These are phyloP conservation scores for Spondyliosoma cantharus DNA, from an alignment of 2,797 vertebrate genomes.

Conservation along the genomic window DNA sequence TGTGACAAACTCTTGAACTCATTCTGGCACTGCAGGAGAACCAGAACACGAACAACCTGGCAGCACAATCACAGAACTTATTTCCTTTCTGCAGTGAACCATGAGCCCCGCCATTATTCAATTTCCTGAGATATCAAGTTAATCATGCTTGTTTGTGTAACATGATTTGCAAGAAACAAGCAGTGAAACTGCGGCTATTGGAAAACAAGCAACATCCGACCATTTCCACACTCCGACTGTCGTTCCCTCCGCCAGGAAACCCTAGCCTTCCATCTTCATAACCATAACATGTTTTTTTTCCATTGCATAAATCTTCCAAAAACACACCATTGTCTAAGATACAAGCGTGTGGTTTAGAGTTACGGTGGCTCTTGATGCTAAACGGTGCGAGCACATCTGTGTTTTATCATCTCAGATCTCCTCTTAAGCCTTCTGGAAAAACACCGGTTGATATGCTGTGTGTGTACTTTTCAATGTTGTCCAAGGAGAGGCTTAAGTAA, in stretches of 20 bases:
- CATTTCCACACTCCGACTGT: slow-evolving; percentile 58
- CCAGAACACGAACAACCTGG: slow-evolving; percentile 57
- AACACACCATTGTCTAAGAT: slow-evolving; percentile 61
- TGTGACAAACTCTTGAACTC: slow-evolving; percentile 61
- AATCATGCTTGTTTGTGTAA: slow-evolving; percentile 77
- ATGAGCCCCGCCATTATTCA: slow-evolving; percentile 68
- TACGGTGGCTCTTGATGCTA: slow-evolving; percentile 64
- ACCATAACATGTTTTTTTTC: slow-evolving; percentile 57
- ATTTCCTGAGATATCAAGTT: slow-evolving; percentile 77
- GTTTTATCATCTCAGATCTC: slow-evolving; percentile 75
- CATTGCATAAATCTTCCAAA: slow-evolving; percentile 68
- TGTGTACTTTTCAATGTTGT: slow-evolving; percentile 26
- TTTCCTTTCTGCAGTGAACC: slow-evolving; percentile 72
- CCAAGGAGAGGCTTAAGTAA: slow-evolving; percentile 25
- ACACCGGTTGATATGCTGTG: slow-evolving; percentile 21
- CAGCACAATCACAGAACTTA: slow-evolving; percentile 61
- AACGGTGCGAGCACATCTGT: slow-evolving; percentile 76
- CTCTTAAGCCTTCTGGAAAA: slow-evolving; percentile 46
- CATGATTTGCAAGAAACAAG: slow-evolving; percentile 72
- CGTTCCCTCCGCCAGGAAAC: slow-evolving; percentile 54
- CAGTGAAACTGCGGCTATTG: slow-evolving; percentile 62
- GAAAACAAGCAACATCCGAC: slow-evolving; percentile 68
- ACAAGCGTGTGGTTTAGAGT: slow-evolving; percentile 51
- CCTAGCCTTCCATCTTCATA: slow-evolving; percentile 52
- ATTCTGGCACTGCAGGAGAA: slow-evolving; percentile 46